Evolutionary conservation across 2,113 vertebrate genomes (phyloP).

Genomic region (Gobio gobio): DNA sequence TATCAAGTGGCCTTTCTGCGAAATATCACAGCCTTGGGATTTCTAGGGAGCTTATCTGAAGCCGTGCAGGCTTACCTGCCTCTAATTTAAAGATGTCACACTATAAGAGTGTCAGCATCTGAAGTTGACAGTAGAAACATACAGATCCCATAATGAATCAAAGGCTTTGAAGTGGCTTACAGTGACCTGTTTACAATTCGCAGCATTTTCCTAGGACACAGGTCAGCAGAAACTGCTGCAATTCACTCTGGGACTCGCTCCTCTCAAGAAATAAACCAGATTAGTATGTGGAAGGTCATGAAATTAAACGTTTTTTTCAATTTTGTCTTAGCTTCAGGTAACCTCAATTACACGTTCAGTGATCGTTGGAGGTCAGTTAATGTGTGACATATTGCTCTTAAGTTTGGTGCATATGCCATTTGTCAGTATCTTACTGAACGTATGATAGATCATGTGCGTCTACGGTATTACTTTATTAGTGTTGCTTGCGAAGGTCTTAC

Average conservation of each 20-base stretch:
- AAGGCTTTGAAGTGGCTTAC: not conserved
- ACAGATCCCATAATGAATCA: not conserved
- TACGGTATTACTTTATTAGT: not conserved
- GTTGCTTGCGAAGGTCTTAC: not conserved
- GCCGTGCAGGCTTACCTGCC: not conserved
- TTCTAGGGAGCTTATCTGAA: conserved; percentile 8
- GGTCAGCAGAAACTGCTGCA: conserved; percentile 10
- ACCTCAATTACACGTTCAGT: not conserved
- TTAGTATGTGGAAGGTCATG: not conserved
- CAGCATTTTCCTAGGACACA: not conserved
- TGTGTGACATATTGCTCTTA: not conserved
- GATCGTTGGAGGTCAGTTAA: not conserved
- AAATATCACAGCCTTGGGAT: conserved; percentile 27
- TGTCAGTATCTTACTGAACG: not conserved
- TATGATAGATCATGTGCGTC: not conserved
- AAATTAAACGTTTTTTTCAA: not conserved
- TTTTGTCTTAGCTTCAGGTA: not conserved
- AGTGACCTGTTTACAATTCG: not conserved
- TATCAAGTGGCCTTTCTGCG: conserved; percentile 24
- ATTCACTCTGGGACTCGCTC: not conserved
- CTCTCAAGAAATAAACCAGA: conserved; percentile 11
- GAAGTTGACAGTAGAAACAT: conserved; percentile 14
- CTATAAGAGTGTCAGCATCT: not conserved
- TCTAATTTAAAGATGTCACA: not conserved
- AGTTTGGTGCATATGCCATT: not conserved